phyloP scores from a whole-genome alignment of 2,888 invertebrate species.

The Caradrina kadenii region DNA sequence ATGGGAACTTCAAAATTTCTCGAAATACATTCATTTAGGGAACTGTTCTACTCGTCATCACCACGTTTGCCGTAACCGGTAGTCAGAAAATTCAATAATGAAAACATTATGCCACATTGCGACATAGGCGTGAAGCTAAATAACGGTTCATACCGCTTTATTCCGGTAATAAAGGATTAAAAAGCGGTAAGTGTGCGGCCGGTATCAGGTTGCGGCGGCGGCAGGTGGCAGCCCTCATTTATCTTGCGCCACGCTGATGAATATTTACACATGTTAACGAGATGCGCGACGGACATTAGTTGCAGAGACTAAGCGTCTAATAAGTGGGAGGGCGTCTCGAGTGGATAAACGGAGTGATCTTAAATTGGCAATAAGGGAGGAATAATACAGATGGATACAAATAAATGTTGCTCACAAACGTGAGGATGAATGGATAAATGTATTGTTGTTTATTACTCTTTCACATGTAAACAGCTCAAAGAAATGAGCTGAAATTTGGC shows the following conservation, averaged over 20 bases:
- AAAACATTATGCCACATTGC: constrained; percentile 30
- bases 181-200: constrained; percentile 50
- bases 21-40: background rate
- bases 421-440: no score
- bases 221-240: constrained; percentile 66
- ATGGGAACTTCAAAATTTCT: no score
- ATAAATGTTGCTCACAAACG: background rate
- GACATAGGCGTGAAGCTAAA: constrained; percentile 39
- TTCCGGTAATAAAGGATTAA: constrained; percentile 59
- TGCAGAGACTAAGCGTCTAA: constrained; percentile 29
- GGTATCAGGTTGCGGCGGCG: constrained; percentile 42
- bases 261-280: constrained; percentile 74
- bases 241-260: constrained; percentile 67
- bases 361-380: background rate
- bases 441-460: no score
- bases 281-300: constrained; percentile 61
- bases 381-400: background rate
- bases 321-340: constrained; percentile 7
- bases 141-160: constrained; percentile 38
- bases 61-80: no score
- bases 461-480: no score
- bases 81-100: constrained; percentile 47
- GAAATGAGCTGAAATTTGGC: no score
- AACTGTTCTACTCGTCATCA: background rate
- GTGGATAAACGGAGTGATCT: constrained; percentile 2